Evolutionary conservation across 2,888 invertebrate genomes (phyloP).

Genomic region (Mechanitis mazaeus): DNA sequence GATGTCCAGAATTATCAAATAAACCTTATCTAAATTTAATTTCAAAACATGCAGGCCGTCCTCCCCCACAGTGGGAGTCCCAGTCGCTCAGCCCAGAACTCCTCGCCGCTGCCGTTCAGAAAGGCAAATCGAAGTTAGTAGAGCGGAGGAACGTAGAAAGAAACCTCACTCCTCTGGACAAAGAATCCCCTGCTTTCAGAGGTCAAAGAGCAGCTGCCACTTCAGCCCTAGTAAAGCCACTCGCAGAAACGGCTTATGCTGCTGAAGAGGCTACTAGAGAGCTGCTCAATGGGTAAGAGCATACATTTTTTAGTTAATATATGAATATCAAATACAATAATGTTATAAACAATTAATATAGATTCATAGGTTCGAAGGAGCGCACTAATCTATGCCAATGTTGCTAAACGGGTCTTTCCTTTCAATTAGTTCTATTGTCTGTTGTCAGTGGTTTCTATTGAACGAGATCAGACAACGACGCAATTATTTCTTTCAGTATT

Average conservation of each 20-base stretch:
- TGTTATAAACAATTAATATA: no score
- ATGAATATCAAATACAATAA: no score
- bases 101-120: constrained; percentile 68
- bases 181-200: constrained; percentile 79
- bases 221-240: constrained; percentile 73
- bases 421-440: no score
- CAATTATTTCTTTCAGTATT: no score
- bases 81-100: constrained; percentile 49
- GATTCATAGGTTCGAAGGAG: no score
- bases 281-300: constrained; percentile 70
- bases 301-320: not conserved
- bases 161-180: constrained; percentile 55
- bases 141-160: constrained; percentile 76
- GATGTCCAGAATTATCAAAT: no score
- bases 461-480: no score
- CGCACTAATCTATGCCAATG: no score
- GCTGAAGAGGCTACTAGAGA: constrained; percentile 81
- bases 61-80: constrained; percentile 43
- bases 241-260: constrained; percentile 81
- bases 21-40: not conserved
- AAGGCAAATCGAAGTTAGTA: constrained; percentile 76
- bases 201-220: constrained; percentile 84
- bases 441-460: no score
- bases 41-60: constrained; percentile 36
- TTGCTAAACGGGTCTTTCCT: no score